A percentile compares a stretch with the other conserved stretches of the same genome.
Evolutionary conservation across 2,113 vertebrate species (phyloP).

Genomic region (Pachycephala philippinensis): DNA sequence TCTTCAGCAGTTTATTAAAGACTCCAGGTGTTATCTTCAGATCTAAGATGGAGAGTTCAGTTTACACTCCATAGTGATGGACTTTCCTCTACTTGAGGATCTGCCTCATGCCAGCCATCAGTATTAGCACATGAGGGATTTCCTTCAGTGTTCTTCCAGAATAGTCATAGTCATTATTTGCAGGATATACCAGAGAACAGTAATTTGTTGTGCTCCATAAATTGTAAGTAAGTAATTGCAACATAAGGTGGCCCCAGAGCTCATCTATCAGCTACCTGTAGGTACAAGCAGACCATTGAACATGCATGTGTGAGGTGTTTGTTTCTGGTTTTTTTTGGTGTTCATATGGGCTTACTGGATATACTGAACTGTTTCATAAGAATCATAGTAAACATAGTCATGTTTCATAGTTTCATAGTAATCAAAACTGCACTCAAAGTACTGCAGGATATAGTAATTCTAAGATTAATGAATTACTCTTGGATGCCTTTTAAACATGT

Average conservation of each 20-base stretch:
- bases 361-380: not conserved
- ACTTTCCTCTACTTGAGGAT: not conserved
- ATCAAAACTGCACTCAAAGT: not conserved
- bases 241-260: not conserved
- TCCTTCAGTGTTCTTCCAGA: not conserved
- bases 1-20: not conserved
- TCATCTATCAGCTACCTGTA: not conserved
- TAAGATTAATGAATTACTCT: not conserved
- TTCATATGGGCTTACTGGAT: not conserved
- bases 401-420: not conserved
- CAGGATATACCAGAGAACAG: not conserved
- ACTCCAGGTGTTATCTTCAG: not conserved
- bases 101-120: not conserved
- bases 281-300: not conserved
- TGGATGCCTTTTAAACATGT: not conserved
- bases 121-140: not conserved
- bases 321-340: not conserved
- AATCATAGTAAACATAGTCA: not conserved
- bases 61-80: not conserved
- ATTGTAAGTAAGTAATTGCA: not conserved
- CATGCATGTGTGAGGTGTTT: accelerated
- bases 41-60: not conserved
- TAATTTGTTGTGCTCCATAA: not conserved
- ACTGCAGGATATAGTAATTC: not conserved
- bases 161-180: not conserved